phyloP scores from a whole-genome alignment of 1,140 invertebrate genomes.

The Habropoda laboriosa region DNA sequence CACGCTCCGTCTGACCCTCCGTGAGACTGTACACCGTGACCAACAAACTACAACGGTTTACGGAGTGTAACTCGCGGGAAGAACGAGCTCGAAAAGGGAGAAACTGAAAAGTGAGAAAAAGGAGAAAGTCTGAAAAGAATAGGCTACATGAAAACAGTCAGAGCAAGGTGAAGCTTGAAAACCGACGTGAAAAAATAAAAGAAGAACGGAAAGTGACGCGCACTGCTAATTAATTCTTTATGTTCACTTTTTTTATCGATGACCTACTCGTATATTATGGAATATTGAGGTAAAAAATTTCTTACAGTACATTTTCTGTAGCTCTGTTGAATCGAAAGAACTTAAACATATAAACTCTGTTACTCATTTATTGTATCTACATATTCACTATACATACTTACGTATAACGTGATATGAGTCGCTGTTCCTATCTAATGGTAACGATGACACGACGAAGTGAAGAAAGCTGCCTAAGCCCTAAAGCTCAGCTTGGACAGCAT shows the following conservation, averaged over 20 bases:
- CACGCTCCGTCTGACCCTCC: constrained; percentile 67
- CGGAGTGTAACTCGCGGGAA: constrained; percentile 61
- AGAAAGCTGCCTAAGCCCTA: constrained; percentile 10
- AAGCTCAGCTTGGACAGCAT: constrained; percentile 1
- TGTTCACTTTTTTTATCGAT: no score
- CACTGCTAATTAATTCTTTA: no score
- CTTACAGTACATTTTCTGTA: no score
- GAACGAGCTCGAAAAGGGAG: constrained; percentile 22
- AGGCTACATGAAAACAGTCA: background rate
- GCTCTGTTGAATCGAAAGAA: no score
- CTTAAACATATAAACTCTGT: no score
- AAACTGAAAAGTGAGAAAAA: background rate
- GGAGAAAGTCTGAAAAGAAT: constrained; percentile 8
- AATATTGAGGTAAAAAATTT: no score
- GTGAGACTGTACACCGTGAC: constrained; percentile 71
- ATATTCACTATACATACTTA: background rate
- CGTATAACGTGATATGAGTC: background rate
- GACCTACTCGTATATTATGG: no score
- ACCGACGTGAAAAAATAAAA: constrained; percentile 3
- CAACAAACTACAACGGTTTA: constrained; percentile 71
- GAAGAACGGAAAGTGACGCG: background rate
- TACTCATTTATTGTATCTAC: background rate
- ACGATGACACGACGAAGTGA: background rate
- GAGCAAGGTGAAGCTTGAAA: background rate
- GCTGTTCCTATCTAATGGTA: no score